Conservation (phyloP, 2,113 vertebrate genomes). For the Mobula hypostoma region DNA sequence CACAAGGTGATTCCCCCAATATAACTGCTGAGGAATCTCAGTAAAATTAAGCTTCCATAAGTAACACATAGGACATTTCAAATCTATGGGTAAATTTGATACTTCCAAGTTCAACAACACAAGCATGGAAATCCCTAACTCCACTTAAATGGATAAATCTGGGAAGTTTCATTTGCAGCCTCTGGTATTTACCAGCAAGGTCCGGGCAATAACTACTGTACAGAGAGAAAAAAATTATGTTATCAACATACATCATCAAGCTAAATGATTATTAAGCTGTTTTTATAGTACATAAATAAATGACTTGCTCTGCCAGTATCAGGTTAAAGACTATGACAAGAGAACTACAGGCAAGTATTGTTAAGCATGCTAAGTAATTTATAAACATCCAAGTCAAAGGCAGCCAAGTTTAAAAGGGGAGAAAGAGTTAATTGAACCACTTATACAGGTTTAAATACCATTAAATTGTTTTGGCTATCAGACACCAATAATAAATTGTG, state of each 20-base stretch:
- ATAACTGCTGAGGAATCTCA: no score
- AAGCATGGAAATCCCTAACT: no score
- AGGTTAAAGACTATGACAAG: not conserved
- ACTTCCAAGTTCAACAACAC: no score
- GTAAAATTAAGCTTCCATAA: no score
- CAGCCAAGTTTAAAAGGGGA: constrained; percentile 3
- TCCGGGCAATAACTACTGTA: not conserved
- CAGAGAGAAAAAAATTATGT: constrained; percentile 13
- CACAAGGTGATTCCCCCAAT: no score
- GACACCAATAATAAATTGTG: not conserved
- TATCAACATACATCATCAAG: not conserved
- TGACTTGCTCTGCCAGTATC: not conserved
- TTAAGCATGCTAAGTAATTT: constrained; percentile 24
- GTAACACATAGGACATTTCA: no score
- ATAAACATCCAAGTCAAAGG: constrained; percentile 24
- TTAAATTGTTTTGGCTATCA: not conserved
- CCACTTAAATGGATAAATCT: no score
- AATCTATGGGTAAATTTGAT: no score
- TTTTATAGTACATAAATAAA: not conserved
- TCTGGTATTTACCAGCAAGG: no score
- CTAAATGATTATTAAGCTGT: not conserved
- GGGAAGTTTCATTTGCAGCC: no score
- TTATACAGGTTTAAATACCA: constrained; percentile 6
- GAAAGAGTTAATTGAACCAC: not conserved
- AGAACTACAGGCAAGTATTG: not conserved